phyloP scores from a whole-genome alignment of 2,797 vertebrate species.

The Malurus leucopterus region DNA sequence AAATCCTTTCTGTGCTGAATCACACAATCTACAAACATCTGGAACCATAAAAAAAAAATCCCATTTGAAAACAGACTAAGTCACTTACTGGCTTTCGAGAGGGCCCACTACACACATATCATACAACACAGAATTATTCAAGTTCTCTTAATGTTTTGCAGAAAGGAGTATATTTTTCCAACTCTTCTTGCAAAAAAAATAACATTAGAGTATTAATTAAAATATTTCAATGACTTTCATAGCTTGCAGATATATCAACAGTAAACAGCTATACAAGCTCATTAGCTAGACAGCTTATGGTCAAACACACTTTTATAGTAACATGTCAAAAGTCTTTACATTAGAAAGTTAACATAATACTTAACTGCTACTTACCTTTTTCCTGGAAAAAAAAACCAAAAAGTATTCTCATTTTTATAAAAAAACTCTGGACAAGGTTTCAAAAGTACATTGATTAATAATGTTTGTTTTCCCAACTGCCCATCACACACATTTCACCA shows the following conservation, averaged over 20 bases:
- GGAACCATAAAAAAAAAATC: not conserved
- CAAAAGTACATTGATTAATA: not conserved
- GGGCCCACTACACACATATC: not conserved
- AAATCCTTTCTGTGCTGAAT: not conserved
- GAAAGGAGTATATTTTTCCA: not conserved
- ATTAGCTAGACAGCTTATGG: not conserved
- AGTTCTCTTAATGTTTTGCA: not conserved
- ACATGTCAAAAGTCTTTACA: not conserved
- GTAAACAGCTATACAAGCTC: not conserved
- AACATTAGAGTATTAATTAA: not conserved
- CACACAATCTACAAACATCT: not conserved
- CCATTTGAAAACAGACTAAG: not conserved
- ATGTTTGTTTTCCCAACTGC: not conserved
- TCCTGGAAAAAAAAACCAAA: not conserved
- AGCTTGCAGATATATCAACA: not conserved
- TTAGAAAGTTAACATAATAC: not conserved
- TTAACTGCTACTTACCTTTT: not conserved
- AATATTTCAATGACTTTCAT: not conserved
- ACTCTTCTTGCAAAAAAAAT: not conserved
- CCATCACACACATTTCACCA: not conserved
- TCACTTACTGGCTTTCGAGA: not conserved
- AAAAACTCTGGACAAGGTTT: not conserved
- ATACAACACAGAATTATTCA: not conserved
- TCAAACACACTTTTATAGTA: not conserved
- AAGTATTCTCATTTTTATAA: not conserved